Evolutionary conservation across 1,140 invertebrate genomes (phyloP), one percentile per base, ranked within the genome.

Genomic region (Tyrophagus putrescentiae): DNA sequence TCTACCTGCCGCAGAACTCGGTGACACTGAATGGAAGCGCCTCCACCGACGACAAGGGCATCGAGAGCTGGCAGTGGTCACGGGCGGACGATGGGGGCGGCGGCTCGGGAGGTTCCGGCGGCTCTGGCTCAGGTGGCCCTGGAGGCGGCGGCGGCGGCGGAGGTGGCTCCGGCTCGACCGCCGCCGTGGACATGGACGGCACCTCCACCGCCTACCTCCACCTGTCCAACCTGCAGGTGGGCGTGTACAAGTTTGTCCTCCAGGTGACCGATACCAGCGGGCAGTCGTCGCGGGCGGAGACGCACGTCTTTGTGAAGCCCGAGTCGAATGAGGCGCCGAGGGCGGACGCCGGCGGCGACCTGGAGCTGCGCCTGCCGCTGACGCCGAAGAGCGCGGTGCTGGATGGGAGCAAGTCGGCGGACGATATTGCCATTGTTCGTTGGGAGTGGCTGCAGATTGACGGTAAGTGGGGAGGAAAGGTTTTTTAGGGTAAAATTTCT

Each of bases 21-120:
- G 78, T 93, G 1, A 88, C 82, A 0, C 72, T 96, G 3, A 91
- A 89, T 70, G 92, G 90, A 16, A 94, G 85, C 69, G 72, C 83
- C 39, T 93, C 88, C 59, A 85, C 84, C 0, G 92, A 96, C 71
- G 92, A 95, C 74, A 84, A 89, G 69, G 87, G 87, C 45, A 94
- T 94, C 63, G 81, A 80, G 0, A 84, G 79, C 29, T 96, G 90
- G 84, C 88, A 93, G 71, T 96, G 92, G 92, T 91, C 84, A 0
- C 91, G 92, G 70, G 84, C 84, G 59, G 79, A 83, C 0, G 82
- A 83, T 39, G 85, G 88, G 69, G 33, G n/a, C n/a, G n/a, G n/a
- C n/a, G n/a, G n/a, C n/a, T n/a, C n/a, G n/a, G n/a, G n/a, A n/a
- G n/a, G n/a, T n/a, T n/a, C n/a, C n/a, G n/a, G n/a, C n/a, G n/a